Conservation (phyloP, 2,888 invertebrate genomes). For the Hololepta plana region DNA sequence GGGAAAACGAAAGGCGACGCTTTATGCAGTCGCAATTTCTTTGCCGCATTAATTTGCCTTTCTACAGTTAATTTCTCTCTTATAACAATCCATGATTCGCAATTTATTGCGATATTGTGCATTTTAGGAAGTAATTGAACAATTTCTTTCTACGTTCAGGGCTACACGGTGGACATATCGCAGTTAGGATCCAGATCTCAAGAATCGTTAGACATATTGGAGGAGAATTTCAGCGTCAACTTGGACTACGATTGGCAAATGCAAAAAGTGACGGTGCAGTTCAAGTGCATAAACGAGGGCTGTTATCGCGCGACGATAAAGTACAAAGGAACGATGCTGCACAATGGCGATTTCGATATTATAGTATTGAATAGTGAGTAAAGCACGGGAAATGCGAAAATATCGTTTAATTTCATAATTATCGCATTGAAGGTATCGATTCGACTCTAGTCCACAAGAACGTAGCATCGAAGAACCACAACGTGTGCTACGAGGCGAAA, state of each 20-base stretch:
- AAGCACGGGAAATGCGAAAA: conserved; percentile 2
- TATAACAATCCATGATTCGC: too few relatives aligned
- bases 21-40: too few relatives aligned
- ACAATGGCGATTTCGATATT: conserved; percentile 83
- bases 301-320: conserved; percentile 67
- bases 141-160: conserved; percentile 28
- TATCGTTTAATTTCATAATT: conserved; percentile 2
- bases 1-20: too few relatives aligned
- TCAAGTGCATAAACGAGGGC: conserved; percentile 63
- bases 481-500: conserved; percentile 74
- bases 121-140: too few relatives aligned
- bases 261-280: conserved; percentile 56
- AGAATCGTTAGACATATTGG: conserved; percentile 26
- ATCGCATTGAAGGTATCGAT: conserved; percentile 42
- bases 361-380: conserved; percentile 72
- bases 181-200: conserved; percentile 33
- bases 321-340: conserved; percentile 54
- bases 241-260: conserved; percentile 63
- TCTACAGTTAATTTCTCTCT: too few relatives aligned
- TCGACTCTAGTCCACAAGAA: conserved; percentile 74
- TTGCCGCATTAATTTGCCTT: too few relatives aligned
- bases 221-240: conserved; percentile 31
- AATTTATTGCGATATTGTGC: too few relatives aligned
- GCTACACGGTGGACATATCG: conserved; percentile 39
- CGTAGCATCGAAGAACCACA: conserved; percentile 68